Evolutionary conservation across 2,888 invertebrate genomes (phyloP).

Genomic region (Lithophane semibrunnea): DNA sequence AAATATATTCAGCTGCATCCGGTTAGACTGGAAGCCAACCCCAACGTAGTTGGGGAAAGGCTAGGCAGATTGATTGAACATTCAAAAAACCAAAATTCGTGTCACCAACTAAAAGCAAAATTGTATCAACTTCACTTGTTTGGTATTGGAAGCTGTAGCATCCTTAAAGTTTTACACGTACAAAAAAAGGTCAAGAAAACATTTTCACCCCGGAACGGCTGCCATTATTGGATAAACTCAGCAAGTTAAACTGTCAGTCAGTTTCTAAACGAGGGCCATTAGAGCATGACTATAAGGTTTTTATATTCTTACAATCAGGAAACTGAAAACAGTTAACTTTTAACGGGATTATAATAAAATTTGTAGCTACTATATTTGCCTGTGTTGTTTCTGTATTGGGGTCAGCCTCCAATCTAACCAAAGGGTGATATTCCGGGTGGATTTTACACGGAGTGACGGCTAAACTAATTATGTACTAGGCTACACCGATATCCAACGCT

Average conservation of each 20-base stretch:
- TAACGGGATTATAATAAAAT: background rate
- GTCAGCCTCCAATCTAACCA: constrained; percentile 13
- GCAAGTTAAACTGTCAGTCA: constrained; percentile 53
- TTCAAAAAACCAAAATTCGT: background rate
- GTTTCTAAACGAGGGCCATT: constrained; percentile 29
- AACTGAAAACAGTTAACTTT: constrained; percentile 31
- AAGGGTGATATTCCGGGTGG: constrained; percentile 4
- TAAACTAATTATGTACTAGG: constrained; percentile 31
- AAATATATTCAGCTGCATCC: too few species aligned
- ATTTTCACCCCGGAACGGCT: constrained; percentile 19
- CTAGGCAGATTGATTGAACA: too few species aligned
- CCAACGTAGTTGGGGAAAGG: too few species aligned
- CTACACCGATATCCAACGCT: constrained; percentile 14
- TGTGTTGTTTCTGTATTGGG: constrained; percentile 4
- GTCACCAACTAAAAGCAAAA: background rate
- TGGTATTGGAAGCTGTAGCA: background rate
- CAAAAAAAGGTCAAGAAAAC: constrained; percentile 7
- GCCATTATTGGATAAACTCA: constrained; percentile 43
- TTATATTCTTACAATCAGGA: constrained; percentile 16
- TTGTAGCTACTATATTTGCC: background rate
- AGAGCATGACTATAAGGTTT: constrained; percentile 36
- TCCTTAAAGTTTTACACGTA: constrained; percentile 8
- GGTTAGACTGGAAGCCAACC: too few species aligned
- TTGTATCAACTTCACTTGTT: background rate
- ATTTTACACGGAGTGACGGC: constrained; percentile 31